Base-by-base conservation (phyloP, 2,113 vertebrate species). In the Larimichthys polyactis region DNA sequence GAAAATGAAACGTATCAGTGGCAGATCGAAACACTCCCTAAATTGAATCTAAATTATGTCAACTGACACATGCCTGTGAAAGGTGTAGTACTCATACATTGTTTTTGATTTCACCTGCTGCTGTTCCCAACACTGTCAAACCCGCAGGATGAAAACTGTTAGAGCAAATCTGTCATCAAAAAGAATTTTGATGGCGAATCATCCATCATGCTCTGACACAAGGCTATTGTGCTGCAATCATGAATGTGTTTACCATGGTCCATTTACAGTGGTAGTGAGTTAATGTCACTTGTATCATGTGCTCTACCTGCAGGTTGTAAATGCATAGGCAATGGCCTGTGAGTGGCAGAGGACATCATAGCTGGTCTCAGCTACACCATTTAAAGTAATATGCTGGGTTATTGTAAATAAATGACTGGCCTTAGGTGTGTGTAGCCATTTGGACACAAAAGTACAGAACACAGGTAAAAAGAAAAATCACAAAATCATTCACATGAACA, bases 291-390 rank as follows among this genome's bases (percentile, higher is more conserved):
- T 79, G 80, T 81, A 77, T 75, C 62, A 60, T 79, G 74, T 62
- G 44, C 60, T 71, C 60, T 76, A 87, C 79, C 83, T 90, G 77
- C 44, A 83, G 87, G 84, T 83, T 54, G 74, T 84, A 73, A 87
- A 89, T 74, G 78, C 62, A 71, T 66, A 64, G 60, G 64, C 79
- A 85, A 58, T 78, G 54, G 79, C 52, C 82, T 85, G 85, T 82
- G 74, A 64, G 27, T 3, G 66, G 71, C 40, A 69, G 62, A 63
- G 59, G 85, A 77, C 85, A 79, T 51, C 49, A 81, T 59, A 36
- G 57, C 60, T 66, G 40, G 52, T 51, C 44, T 75, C 60, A 79
- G 77, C 60, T 32, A 0, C 51, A 64, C 63, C 65, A 80, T 85
- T 87, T 78, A 78, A 74, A 60, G 68, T 76, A 86, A 89, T 78